A percentile compares a stretch with the other conserved stretches of the same genome.
Evolutionary conservation across 35 echinoderm and acorn worm species (phyloP).

Genomic region (Nesometra sesokonis): DNA sequence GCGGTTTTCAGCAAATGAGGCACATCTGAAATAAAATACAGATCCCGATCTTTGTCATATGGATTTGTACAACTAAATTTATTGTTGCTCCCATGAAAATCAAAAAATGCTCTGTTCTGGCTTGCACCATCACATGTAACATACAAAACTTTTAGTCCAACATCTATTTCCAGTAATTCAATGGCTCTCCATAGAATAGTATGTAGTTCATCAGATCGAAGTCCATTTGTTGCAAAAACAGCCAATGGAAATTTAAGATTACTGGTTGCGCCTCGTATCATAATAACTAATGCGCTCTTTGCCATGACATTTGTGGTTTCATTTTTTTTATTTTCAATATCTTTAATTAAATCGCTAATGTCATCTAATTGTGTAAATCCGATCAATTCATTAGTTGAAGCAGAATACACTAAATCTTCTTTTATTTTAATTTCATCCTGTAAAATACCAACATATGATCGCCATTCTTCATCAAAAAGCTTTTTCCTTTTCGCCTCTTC

Average conservation of each 20-base stretch:
- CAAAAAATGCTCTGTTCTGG: slow-evolving; percentile 3
- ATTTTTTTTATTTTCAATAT: background rate
- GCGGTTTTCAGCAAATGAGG: slow-evolving; percentile 19
- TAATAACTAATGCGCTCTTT: background rate
- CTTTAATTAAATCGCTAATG: background rate
- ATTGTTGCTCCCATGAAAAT: background rate
- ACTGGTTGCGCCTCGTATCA: background rate
- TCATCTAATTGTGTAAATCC: slow-evolving; percentile 2
- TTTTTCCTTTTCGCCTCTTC: too few species aligned
- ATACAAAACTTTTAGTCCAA: slow-evolving; percentile 8
- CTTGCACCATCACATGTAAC: slow-evolving; percentile 9
- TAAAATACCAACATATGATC: too few species aligned
- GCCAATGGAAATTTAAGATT: slow-evolving; percentile 9
- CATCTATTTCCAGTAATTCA: slow-evolving; percentile 15
- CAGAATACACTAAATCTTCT: slow-evolving; percentile 6
- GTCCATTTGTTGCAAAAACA: slow-evolving; percentile 4
- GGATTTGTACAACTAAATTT: background rate
- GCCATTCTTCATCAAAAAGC: too few species aligned
- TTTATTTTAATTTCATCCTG: slow-evolving; percentile 26
- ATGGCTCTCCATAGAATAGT: slow-evolving; percentile 6
- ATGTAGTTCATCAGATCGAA: background rate
- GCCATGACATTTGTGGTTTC: background rate
- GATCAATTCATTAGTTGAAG: background rate
- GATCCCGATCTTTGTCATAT: background rate
- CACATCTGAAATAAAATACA: slow-evolving; percentile 24